Base-by-base conservation (phyloP, 2,113 vertebrate species). In the Perca schrenkii region DNA sequence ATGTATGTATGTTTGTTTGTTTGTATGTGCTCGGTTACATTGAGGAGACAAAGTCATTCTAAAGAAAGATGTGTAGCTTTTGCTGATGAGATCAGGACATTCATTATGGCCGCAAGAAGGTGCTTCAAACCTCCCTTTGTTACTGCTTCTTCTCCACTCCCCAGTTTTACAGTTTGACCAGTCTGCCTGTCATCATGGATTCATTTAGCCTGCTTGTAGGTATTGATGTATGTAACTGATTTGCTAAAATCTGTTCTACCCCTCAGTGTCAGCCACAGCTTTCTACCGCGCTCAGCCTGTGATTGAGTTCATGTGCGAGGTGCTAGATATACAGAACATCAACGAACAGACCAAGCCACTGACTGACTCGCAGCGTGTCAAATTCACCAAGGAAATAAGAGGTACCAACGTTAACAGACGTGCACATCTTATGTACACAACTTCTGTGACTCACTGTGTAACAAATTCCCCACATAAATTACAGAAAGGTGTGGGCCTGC, bases 321-420 rank as follows among this genome's bases (percentile, higher is more conserved):
- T 99, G 86, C 93, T 99, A 86, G 98, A 99, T 80, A 98, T 99
- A 84, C 98, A 99, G 93, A 99, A 97, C 94, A 99, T 99, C 95
- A 99, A 98, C 36, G 98, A 99, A 80, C 98, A 99, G 89, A 98
- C 97, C 87, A 99, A 99, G 90, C 98, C 98, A 36, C 96, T 99
- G 73, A 99, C 98, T 0, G 98, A 99, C 86, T 99, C 98, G 8
- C 98, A 99, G 87, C 97, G 98, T 53, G 98, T 99, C 92, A 99
- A 99, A 86, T 99, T 99, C 96, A 99, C 98, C 94, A 99, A 99
- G 98, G 98, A 99, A 96, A 99, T 99, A 88, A 95, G 98, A 97
- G 98, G 98, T 99, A 87, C 83, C 14, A n/a, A 17, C n/a, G 21
- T 16, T 31, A 25, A 68, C 65, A 63, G 11, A 17, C 22, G 22